Conservation (phyloP, 2,888 invertebrate genomes). For the Orthosia cruda region DNA sequence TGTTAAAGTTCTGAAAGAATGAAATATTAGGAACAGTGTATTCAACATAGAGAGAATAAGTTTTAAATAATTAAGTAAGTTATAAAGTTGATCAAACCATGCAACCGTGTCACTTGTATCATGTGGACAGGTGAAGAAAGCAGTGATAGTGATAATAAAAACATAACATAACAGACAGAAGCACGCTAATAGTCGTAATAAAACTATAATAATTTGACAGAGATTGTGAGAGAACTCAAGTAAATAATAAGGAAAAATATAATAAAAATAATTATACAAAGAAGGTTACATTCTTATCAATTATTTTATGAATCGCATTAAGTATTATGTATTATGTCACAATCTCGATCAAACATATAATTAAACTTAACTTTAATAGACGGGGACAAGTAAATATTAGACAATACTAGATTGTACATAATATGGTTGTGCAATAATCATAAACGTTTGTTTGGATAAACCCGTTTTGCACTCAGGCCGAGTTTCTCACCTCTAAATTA, state of each 20-base stretch:
- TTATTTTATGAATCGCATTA: conserved; percentile 5
- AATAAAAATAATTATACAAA: background rate
- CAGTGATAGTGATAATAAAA: conserved; percentile 62
- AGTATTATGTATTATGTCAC: conserved; percentile 46
- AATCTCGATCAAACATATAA: conserved; percentile 63
- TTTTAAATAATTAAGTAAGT: conserved; percentile 22
- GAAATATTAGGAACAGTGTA: conserved; percentile 14
- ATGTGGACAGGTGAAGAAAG: conserved; percentile 60
- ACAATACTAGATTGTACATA: background rate
- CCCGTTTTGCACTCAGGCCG: background rate
- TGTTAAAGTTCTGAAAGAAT: conserved; percentile 33
- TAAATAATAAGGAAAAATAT: conserved; percentile 15
- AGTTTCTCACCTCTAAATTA: too few relatives aligned
- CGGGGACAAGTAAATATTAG: conserved; percentile 28
- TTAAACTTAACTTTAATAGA: conserved; percentile 1
- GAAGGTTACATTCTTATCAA: conserved; percentile 10
- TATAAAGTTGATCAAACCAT: conserved; percentile 63
- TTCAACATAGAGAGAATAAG: conserved; percentile 18
- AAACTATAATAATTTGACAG: conserved; percentile 54
- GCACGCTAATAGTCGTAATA: conserved; percentile 75
- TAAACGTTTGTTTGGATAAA: background rate
- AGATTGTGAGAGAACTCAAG: conserved; percentile 60
- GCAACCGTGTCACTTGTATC: conserved; percentile 68
- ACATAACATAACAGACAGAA: conserved; percentile 83
- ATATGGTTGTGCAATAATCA: too few relatives aligned